phyloP scores from a whole-genome alignment of 2,113 vertebrate species.

The Toxostoma redivivum region DNA sequence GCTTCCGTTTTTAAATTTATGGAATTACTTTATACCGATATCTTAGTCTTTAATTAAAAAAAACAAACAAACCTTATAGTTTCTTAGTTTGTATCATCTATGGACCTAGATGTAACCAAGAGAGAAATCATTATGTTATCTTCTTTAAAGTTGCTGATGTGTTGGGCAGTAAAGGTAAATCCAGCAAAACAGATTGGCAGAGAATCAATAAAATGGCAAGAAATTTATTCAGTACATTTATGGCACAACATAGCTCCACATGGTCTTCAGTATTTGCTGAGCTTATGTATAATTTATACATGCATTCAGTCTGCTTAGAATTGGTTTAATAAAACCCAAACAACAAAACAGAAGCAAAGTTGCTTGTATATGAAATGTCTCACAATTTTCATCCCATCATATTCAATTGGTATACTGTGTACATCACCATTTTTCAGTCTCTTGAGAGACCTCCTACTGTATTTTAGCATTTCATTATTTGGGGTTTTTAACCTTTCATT shows the following conservation, averaged over 20 bases:
- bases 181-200: neutral
- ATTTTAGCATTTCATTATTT: neutral
- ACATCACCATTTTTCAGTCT: neutral
- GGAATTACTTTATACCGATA: neutral
- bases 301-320: neutral
- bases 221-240: neutral
- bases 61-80: rapidly evolving
- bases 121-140: neutral
- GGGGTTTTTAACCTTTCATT: neutral
- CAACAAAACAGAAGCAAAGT: neutral
- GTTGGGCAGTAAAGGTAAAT: neutral
- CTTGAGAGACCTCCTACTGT: neutral
- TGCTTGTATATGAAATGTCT: neutral
- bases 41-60: neutral
- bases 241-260: neutral
- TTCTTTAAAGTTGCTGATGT: neutral
- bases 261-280: neutral
- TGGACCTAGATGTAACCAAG: neutral
- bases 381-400: neutral
- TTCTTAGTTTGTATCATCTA: neutral
- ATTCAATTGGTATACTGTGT: neutral
- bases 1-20: neutral
- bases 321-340: neutral
- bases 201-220: neutral
- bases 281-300: neutral